Evolutionary conservation across 2,797 vertebrate genomes (phyloP).

Genomic region (Trachops cirrhosus): DNA sequence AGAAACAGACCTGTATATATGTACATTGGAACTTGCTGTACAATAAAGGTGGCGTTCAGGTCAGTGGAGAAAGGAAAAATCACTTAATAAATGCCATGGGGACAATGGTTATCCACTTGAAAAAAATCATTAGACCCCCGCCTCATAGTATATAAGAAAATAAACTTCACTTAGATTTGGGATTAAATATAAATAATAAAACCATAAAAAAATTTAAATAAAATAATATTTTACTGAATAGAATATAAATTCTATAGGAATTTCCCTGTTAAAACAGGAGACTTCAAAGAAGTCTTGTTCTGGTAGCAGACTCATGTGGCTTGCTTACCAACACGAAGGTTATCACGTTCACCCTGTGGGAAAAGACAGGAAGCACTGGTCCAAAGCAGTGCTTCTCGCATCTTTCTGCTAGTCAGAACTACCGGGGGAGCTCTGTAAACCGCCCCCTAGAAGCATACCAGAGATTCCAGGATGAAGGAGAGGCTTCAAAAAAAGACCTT

Average conservation of each 20-base stretch:
- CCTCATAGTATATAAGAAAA: not conserved
- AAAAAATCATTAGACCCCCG: not conserved
- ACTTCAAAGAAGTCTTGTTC: not conserved
- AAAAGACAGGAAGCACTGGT: not conserved
- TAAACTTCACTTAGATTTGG: conserved; percentile 1
- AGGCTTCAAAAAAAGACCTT: not conserved
- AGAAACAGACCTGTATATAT: not conserved
- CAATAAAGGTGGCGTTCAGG: not conserved
- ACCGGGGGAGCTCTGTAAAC: not conserved
- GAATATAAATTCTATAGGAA: conserved; percentile 1
- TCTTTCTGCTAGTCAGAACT: not conserved
- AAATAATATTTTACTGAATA: not conserved
- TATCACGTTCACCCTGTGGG: not conserved
- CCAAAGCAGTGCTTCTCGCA: not conserved
- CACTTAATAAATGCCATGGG: not conserved
- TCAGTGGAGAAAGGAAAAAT: not conserved
- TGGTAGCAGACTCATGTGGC: not conserved
- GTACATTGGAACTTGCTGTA: not conserved
- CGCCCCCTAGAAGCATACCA: not conserved
- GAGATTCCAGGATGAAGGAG: not conserved
- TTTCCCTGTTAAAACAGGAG: not conserved
- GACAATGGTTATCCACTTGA: not conserved
- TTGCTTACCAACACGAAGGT: not conserved
- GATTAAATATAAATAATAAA: conserved; percentile 31
- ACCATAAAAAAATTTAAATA: not conserved